These are phyloP conservation scores for Eurypyga helias DNA, from an alignment of 2,113 vertebrate genomes.

Conservation along the genomic window DNA sequence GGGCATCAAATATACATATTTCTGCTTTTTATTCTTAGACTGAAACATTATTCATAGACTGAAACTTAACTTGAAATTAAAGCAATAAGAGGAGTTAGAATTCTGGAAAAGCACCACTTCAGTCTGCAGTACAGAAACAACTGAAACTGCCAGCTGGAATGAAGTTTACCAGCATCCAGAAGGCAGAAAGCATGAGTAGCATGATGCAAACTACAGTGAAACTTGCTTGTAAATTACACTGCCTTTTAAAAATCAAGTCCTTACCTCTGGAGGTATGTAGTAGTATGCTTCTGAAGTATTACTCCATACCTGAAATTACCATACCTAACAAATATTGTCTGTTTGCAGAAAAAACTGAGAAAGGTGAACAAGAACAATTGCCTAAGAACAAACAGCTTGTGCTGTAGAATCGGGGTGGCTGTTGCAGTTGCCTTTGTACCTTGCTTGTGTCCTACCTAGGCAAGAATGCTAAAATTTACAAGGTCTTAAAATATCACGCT, in stretches of 20 bases:
- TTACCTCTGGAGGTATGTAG: background rate
- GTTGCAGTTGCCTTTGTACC: background rate
- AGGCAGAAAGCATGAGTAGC: background rate
- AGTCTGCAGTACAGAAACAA: background rate
- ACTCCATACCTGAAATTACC: background rate
- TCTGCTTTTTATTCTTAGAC: background rate
- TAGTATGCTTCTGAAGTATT: background rate
- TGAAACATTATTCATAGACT: conserved; percentile 1
- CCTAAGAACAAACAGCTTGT: background rate
- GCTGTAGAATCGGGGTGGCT: background rate
- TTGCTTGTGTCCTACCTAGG: background rate
- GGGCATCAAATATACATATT: background rate
- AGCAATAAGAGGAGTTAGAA: background rate
- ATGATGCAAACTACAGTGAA: background rate
- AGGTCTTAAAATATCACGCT: background rate
- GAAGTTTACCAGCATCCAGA: background rate
- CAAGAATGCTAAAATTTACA: background rate
- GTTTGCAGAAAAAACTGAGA: background rate
- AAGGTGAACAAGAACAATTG: background rate
- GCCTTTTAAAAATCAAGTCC: conserved; percentile 13
- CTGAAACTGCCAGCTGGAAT: background rate
- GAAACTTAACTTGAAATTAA: conserved; percentile 28
- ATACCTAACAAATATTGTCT: background rate
- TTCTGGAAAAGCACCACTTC: conserved; percentile 1
- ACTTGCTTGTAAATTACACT: conserved; percentile 7